A percentile compares a stretch with the other conserved stretches of the same genome.
These are phyloP conservation scores for Caenorhabditis sp. DNA, from an alignment of 2,888 invertebrate species.

Conservation along the genomic window DNA sequence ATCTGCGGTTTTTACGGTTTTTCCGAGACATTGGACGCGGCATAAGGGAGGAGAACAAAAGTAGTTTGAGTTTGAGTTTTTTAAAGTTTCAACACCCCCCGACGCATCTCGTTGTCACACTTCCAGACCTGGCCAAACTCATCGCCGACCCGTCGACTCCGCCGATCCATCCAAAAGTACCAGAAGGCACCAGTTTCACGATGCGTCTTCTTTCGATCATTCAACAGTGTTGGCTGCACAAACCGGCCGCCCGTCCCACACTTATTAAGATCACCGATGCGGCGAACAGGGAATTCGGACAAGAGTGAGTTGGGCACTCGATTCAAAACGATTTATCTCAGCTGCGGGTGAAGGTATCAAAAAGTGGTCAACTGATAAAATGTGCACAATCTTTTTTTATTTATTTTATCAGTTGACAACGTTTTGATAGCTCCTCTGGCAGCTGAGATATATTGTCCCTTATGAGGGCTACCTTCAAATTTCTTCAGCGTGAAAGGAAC, in stretches of 20 bases:
- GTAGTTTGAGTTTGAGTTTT: neutral
- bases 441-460: neutral
- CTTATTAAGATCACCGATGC: slow-evolving; percentile 64
- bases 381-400: neutral
- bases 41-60: neutral
- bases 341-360: neutral
- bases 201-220: slow-evolving; percentile 62
- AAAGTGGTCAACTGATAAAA: neutral
- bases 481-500: slow-evolving; percentile 64
- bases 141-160: slow-evolving; percentile 19
- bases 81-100: too few species aligned
- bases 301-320: slow-evolving; percentile 47
- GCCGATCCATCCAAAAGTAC: slow-evolving; percentile 56
- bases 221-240: slow-evolving; percentile 64
- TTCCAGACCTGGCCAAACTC: slow-evolving; percentile 31
- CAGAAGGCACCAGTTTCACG: slow-evolving; percentile 55
- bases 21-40: too few species aligned
- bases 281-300: slow-evolving; percentile 65
- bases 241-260: slow-evolving; percentile 56
- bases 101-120: too few species aligned
- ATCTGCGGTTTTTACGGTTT: too few species aligned
- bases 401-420: neutral
- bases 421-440: neutral
- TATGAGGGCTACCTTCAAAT: neutral
- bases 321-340: too few species aligned